Evolutionary conservation across 2,888 invertebrate genomes (phyloP).

Genomic region (Cenopis cana): DNA sequence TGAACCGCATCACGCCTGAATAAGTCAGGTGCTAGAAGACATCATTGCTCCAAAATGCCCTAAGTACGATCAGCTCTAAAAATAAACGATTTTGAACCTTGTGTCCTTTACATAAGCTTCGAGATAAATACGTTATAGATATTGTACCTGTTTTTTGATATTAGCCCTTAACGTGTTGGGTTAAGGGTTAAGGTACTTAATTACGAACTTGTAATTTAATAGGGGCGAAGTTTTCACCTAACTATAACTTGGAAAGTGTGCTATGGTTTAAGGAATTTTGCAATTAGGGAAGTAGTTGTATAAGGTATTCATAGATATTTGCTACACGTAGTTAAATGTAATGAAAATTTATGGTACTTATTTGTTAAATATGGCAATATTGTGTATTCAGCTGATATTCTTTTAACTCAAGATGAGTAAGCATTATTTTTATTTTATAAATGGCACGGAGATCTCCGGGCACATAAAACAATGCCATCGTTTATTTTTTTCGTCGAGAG

Average conservation of each 20-base stretch:
- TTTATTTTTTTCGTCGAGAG: too few relatives aligned
- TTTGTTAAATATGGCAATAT: not conserved
- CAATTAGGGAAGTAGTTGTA: not conserved
- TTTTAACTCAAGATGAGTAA: too few relatives aligned
- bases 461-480: too few relatives aligned
- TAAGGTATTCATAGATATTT: not conserved
- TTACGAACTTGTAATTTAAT: not conserved
- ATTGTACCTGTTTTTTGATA: not conserved
- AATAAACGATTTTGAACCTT: not conserved
- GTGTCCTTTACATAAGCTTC: not conserved
- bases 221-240: not conserved
- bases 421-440: too few relatives aligned
- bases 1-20: not conserved
- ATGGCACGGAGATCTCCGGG: too few relatives aligned
- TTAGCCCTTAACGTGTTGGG: not conserved
- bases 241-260: not conserved
- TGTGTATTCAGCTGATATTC: too few relatives aligned
- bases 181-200: not conserved
- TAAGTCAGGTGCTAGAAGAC: conserved; percentile 6
- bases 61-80: not conserved
- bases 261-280: not conserved
- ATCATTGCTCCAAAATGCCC: not conserved
- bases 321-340: not conserved
- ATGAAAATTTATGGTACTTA: not conserved
- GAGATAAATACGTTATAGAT: not conserved